phyloP scores from a whole-genome alignment of 2,888 invertebrate genomes.

The Papilio elwesi region DNA sequence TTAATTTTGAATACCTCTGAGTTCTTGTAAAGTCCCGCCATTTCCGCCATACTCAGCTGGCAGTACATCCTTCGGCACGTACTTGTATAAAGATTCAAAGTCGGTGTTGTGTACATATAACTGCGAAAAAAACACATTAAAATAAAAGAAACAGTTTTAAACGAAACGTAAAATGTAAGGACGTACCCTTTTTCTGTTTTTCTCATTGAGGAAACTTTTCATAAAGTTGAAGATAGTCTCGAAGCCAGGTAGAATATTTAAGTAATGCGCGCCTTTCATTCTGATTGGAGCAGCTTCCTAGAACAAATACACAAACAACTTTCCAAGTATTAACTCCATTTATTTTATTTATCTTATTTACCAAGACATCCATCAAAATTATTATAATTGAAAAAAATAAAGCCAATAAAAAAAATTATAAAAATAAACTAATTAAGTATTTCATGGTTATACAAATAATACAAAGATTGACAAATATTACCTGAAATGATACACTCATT shows the following conservation, averaged over 20 bases:
- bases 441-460: background rate
- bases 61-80: constrained; percentile 82
- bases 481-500: constrained; percentile 59
- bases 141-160: background rate
- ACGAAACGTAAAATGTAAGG: background rate
- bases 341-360: too few species aligned
- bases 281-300: constrained; percentile 83
- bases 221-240: constrained; percentile 77
- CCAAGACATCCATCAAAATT: too few species aligned
- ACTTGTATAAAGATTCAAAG: constrained; percentile 78
- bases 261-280: constrained; percentile 78
- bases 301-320: constrained; percentile 45
- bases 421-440: constrained; percentile 22
- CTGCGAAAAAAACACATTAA: constrained; percentile 55
- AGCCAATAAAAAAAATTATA: too few species aligned
- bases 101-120: constrained; percentile 75
- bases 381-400: too few species aligned
- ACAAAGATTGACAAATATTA: constrained; percentile 42
- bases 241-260: constrained; percentile 77
- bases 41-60: constrained; percentile 87
- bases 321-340: background rate
- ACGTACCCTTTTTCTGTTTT: constrained; percentile 77
- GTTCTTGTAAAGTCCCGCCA: constrained; percentile 76
- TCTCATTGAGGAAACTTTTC: constrained; percentile 78
- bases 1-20: constrained; percentile 64